Base-by-base conservation (phyloP, 2,888 invertebrate genomes). In the Heliothis peltigera region DNA sequence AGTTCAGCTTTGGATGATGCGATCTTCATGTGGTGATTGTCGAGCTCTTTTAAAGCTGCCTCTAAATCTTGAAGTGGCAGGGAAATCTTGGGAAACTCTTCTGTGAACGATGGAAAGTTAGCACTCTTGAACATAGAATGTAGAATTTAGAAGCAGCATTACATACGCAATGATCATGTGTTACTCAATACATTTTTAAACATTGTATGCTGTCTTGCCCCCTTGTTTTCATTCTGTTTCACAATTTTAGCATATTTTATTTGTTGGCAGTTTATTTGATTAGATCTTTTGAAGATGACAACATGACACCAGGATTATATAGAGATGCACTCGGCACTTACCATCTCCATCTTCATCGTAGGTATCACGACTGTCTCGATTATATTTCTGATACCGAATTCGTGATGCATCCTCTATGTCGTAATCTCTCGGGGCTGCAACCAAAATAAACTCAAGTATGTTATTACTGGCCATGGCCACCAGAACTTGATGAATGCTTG, bases 51-150 rank as follows among this genome's bases (percentile, higher is more conserved):
- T 6, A 95, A 77, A 0, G 95, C 95, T 10, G 93, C 92, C 69
- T 92, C 92, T n/a, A 94, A 77, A 67, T 95, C 94, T 87, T 92
- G 91, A 4, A 95, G 74, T 0, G 95, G 94, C 2, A 95, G 82
- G 0, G 94, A 92, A 67, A 95, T 92, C 77, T 91, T 93, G n/a
- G 93, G 95, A 25, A 93, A 94, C 0, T 91, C 90, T 35, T 88
- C 94, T 93, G 87, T 2, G 83, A 85, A 52, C 0, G 0, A 52
- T 5, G 42, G 10, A 19, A 5, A 21, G 18, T 42, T 3, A 17
- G n/a, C n/a, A n/a, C n/a, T n/a, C n/a, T n/a, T n/a, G n/a, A n/a
- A n/a, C n/a, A n/a, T n/a, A n/a, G n/a, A n/a, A n/a, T n/a, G n/a
- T n/a, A n/a, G n/a, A n/a, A n/a, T n/a, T n/a, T n/a, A n/a, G n/a